Evolutionary conservation across 2,113 vertebrate species (phyloP), one percentile per base, ranked within the genome.

Genomic region (Xyliphius kryptos): DNA sequence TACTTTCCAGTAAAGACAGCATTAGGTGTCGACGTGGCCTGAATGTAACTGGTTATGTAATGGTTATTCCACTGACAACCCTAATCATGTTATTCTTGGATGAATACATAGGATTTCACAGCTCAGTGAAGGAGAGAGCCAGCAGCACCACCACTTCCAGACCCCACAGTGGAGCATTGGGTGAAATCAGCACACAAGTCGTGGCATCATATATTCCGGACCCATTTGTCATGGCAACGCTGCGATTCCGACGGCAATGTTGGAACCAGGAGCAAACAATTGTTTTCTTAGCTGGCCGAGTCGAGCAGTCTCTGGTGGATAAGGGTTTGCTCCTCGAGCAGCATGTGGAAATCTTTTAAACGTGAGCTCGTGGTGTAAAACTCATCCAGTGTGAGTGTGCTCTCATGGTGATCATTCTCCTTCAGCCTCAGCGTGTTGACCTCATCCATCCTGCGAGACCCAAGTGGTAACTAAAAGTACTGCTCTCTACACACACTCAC

Each of bases 11-110:
- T 46, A 8, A 32, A 36, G 4, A 17, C 9, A 17, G 26, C n/a
- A 9, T 46, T 2, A 48, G 6, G 15, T 9, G 13, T 36, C 3
- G 10, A 19, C 3, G 21, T 44, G 46, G 15, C 63, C 59, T 44
- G 51, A 70, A 70, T 70, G 54, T 36, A 47, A 20, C 55, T 55
- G 22, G 38, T 67, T 71, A 47, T 50, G 26, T 56, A 61, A 55
- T 46, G 26, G 26, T 32, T 32, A 32, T 61, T 61, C 38, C 47
- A 16, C 40, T 51, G 56, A 53, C 48, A 26, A 36, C 59, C 52
- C 47, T 53, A 22, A 55, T 64, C 47, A 49, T 53, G 51, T 41
- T 61, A 59, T 54, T 71, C 19, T 61, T 48, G 52, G 4, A 17
- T 37, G 17, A 43, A 48, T 52, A 20, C 36, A 65, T 56, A 38